Conservation (phyloP, 2,888 invertebrate species). For the Andrena fulva region DNA sequence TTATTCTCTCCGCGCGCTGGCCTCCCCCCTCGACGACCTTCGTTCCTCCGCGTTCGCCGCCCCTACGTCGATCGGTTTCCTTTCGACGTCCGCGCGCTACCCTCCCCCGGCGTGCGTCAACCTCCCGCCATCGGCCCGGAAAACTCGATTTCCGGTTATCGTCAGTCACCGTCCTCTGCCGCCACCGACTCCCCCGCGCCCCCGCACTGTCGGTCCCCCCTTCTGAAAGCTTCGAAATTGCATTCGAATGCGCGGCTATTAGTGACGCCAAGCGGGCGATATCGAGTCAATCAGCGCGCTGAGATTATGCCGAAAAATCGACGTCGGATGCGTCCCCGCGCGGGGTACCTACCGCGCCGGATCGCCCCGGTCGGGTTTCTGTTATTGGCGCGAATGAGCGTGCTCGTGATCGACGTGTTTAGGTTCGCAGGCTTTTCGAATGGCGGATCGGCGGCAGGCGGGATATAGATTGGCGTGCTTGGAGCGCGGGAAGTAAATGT, state of each 20-base stretch:
- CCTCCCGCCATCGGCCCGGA: conserved; percentile 63
- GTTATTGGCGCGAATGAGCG: too few relatives aligned
- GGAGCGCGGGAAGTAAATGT: too few relatives aligned
- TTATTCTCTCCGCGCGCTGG: not conserved
- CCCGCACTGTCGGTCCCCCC: not conserved
- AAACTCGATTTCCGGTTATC: conserved; percentile 80
- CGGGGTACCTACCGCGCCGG: not conserved
- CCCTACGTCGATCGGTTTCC: conserved; percentile 28
- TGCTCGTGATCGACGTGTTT: too few relatives aligned
- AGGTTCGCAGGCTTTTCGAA: too few relatives aligned
- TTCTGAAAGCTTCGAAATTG: conserved; percentile 74
- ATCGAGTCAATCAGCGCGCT: conserved; percentile 49
- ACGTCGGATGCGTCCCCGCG: not conserved
- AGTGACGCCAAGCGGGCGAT: conserved; percentile 54
- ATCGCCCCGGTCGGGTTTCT: too few relatives aligned
- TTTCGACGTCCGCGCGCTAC: conserved; percentile 32
- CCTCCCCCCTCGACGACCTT: conserved; percentile 19
- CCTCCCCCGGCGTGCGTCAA: conserved; percentile 40
- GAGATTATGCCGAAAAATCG: conserved; percentile 49
- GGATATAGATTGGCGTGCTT: too few relatives aligned
- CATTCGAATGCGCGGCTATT: conserved; percentile 74
- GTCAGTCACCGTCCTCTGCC: conserved; percentile 64
- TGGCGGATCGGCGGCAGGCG: too few relatives aligned
- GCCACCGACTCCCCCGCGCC: not conserved
- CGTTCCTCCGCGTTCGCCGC: conserved; percentile 21